Evolutionary conservation across 2,797 vertebrate species (phyloP), one percentile per base, ranked within the genome.

Genomic region (Propithecus perrieri): DNA sequence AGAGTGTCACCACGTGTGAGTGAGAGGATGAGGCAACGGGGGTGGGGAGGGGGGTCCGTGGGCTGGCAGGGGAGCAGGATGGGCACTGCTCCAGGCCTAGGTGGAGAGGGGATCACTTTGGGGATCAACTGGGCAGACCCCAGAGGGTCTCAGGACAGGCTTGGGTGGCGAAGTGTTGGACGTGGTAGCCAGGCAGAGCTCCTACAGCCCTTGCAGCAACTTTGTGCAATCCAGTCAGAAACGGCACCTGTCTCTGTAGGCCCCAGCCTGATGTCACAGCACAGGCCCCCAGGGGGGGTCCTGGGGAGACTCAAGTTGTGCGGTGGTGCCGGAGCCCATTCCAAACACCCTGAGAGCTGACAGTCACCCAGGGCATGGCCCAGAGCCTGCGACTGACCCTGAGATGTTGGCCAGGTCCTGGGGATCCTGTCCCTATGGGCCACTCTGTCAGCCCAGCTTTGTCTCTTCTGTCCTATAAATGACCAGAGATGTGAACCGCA

Each of bases 1-100:
- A 50, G 33, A 67, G 20, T 1, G 30, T 41, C 0, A 0, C 67
- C 15, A 0, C 3, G 0, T 0, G 0, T 1, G 0, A 26, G 53
- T 43, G 20, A 22, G 75, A 88, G 35, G 41, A 53, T 3, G 8
- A 43, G 35, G 24, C 7, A 18, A 22, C 13, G 1, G 0, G 0
- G 7, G 46, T 18, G 2, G 6, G 11, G 7, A 1, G 57, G 24
- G 4, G 50, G 4, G 20, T 3, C 1, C 20, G 4, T 57, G 33
- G 41, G 30, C 50, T 24, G 35, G 5, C 33, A 18, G 14, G 17
- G 61, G 9, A 46, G n/a, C 0, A 9, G 30, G 11, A 15, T 8
- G 28, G 41, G 28, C 2, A 1, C 30, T 4, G n/a, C 33, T 30
- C 41, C 13, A 24, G 35, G 26, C 26, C 72, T 43, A 26, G 53